Conservation (phyloP, 2,113 vertebrate genomes). For the Notothenia coriiceps region DNA sequence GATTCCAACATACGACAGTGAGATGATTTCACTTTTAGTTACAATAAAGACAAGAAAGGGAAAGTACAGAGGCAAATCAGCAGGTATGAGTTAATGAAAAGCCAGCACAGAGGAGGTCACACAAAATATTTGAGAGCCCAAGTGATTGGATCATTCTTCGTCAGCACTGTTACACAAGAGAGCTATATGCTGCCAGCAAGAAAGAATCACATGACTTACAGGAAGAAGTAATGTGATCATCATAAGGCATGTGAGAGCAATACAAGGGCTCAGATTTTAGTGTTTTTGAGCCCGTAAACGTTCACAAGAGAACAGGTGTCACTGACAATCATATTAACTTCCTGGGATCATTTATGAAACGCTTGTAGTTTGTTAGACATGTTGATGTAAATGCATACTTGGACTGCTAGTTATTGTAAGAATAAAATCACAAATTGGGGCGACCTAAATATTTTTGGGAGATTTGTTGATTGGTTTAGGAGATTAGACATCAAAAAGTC, state of each 20-base stretch:
- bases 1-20: slow-evolving; percentile 87
- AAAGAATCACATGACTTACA: slow-evolving; percentile 81
- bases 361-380: background rate
- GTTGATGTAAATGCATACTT: background rate
- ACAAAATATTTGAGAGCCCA: slow-evolving; percentile 45
- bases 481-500: background rate
- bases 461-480: background rate
- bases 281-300: slow-evolving; percentile 36
- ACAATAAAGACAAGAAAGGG: slow-evolving; percentile 29
- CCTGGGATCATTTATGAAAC: background rate
- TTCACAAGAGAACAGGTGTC: slow-evolving; percentile 55
- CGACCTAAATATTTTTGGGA: background rate
- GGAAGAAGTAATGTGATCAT: slow-evolving; percentile 81
- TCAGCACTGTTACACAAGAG: slow-evolving; percentile 75
- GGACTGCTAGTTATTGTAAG: background rate
- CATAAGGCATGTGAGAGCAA: slow-evolving; percentile 77
- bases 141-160: slow-evolving; percentile 65
- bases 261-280: slow-evolving; percentile 40
- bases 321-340: background rate
- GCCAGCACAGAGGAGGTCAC: slow-evolving; percentile 52
- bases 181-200: slow-evolving; percentile 67
- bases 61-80: slow-evolving; percentile 43
- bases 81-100: slow-evolving; percentile 67
- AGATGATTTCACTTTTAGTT: slow-evolving; percentile 25
- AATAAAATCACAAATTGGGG: background rate